Percentiles rank a stretch among this genome's conserved stretches.
Conservation (phyloP, 1,140 invertebrate genomes). For the Harlomillsia oculata region DNA sequence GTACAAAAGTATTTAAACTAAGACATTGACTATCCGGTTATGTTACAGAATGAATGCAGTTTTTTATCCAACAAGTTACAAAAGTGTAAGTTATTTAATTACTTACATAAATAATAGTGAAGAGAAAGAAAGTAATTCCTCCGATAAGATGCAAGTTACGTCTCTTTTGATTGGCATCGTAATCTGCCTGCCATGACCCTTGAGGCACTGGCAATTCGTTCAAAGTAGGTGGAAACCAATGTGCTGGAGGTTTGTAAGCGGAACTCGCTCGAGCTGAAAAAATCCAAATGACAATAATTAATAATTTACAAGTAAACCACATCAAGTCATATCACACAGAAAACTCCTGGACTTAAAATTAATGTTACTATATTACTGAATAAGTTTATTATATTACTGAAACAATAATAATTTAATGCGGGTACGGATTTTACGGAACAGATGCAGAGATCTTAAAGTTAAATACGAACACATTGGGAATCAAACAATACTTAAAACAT, state of each 20-base stretch:
- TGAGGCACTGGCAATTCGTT: constrained; percentile 61
- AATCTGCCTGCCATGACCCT: constrained; percentile 59
- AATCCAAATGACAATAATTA: neutral
- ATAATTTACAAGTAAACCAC: neutral
- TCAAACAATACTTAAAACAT: too few relatives aligned
- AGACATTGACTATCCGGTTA: neutral
- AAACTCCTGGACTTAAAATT: neutral
- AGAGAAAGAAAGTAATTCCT: constrained; percentile 49
- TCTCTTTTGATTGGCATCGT: constrained; percentile 53
- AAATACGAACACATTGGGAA: too few relatives aligned
- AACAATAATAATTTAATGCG: too few relatives aligned
- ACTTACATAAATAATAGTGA: constrained; percentile 52
- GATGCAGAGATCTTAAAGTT: too few relatives aligned
- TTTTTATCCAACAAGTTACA: neutral
- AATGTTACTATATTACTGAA: too few relatives aligned
- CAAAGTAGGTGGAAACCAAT: constrained; percentile 45
- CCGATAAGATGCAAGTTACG: constrained; percentile 56
- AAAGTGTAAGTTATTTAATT: neutral
- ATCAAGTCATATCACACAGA: neutral
- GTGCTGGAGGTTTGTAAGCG: constrained; percentile 19
- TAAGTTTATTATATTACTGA: too few relatives aligned
- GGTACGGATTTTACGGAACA: too few relatives aligned
- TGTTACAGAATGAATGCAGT: neutral
- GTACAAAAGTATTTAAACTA: neutral
- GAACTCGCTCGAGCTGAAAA: constrained; percentile 13